Evolutionary conservation across 1,140 invertebrate species (phyloP).

Genomic region (Chrysomallon squamiferum): DNA sequence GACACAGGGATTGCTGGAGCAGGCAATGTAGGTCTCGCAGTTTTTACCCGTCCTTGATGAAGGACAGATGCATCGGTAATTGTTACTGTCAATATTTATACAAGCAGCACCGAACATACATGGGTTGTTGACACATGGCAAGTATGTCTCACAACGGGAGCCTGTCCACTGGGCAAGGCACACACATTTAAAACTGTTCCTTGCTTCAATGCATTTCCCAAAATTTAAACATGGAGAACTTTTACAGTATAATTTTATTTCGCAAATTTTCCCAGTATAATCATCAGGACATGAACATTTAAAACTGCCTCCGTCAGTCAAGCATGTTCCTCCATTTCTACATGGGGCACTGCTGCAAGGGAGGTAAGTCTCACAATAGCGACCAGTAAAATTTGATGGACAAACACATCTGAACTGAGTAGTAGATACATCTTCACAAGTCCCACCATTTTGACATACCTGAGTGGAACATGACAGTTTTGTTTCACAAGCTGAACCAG

Average conservation of each 20-base stretch:
- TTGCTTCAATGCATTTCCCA: slow-evolving; percentile 10
- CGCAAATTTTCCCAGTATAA: slow-evolving; percentile 20
- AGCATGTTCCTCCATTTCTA: slow-evolving; percentile 40
- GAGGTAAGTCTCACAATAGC: slow-evolving; percentile 35
- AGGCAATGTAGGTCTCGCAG: slow-evolving; percentile 29
- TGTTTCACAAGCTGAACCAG: slow-evolving; percentile 51
- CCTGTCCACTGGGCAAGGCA: slow-evolving; percentile 21
- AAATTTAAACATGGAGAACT: slow-evolving; percentile 39
- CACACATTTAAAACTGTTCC: slow-evolving; percentile 16
- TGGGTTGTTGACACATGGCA: slow-evolving; percentile 40
- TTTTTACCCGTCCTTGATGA: slow-evolving; percentile 18
- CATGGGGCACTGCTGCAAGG: slow-evolving; percentile 39
- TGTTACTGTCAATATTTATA: slow-evolving; percentile 11
- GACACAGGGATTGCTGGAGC: slow-evolving; percentile 26
- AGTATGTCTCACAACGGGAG: slow-evolving; percentile 61
- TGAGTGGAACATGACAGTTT: slow-evolving; percentile 31
- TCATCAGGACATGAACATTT: slow-evolving; percentile 26
- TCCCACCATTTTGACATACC: slow-evolving; percentile 33
- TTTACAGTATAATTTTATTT: slow-evolving; percentile 62
- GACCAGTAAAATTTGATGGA: slow-evolving; percentile 23
- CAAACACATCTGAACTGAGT: slow-evolving; percentile 32
- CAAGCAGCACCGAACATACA: slow-evolving; percentile 35
- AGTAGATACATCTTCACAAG: slow-evolving; percentile 15
- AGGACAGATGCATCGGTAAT: slow-evolving; percentile 27
- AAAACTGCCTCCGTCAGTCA: slow-evolving; percentile 44